Evolutionary conservation across 1,140 invertebrate genomes (phyloP).

Genomic region (Drosophila pruinosa): DNA sequence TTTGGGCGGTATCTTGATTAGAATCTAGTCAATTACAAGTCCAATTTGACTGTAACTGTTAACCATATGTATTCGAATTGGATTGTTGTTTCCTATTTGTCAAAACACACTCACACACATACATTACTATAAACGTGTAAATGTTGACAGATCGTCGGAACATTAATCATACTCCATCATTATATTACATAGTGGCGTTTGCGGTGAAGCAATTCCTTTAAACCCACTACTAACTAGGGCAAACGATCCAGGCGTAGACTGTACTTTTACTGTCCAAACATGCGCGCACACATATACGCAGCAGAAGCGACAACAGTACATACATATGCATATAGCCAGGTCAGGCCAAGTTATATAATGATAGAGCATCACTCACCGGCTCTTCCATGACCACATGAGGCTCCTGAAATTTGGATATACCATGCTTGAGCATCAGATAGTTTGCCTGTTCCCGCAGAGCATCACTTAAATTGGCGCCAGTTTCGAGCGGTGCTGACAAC

Average conservation of each 20-base stretch:
- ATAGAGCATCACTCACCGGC: slow-evolving; percentile 65
- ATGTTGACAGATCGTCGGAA: neutral
- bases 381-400: slow-evolving; percentile 65
- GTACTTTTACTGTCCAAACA: slow-evolving; percentile 62
- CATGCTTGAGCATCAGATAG: slow-evolving; percentile 44
- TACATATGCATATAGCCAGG: slow-evolving; percentile 23
- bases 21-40: neutral
- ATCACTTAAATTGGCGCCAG: slow-evolving; percentile 51
- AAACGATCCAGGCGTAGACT: slow-evolving; percentile 57
- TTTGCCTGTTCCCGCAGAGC: slow-evolving; percentile 53
- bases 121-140: neutral
- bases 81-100: neutral
- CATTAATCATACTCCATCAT: neutral
- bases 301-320: slow-evolving; percentile 8
- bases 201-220: neutral
- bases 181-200: neutral
- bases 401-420: slow-evolving; percentile 36
- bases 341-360: slow-evolving; percentile 58
- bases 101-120: neutral
- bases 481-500: slow-evolving; percentile 80
- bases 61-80: neutral
- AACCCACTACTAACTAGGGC: neutral
- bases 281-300: slow-evolving; percentile 24
- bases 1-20: neutral
- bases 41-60: neutral